phyloP scores from a whole-genome alignment of 1,140 invertebrate species.

The Drosophila carrolli region DNA sequence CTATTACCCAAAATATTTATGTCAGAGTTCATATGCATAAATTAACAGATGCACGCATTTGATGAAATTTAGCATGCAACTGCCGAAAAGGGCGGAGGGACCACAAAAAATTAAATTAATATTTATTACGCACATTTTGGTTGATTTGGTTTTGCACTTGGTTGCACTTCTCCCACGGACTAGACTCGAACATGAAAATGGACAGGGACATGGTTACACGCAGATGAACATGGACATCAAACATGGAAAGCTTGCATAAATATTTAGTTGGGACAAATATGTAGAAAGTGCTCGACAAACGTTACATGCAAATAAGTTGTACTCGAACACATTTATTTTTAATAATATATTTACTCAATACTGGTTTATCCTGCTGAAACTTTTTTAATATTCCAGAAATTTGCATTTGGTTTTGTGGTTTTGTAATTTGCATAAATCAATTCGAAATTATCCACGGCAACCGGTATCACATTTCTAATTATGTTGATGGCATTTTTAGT shows the following conservation, averaged over 20 bases:
- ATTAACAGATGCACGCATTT: constrained; percentile 16
- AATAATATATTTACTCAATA: constrained; percentile 63
- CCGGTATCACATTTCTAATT: constrained; percentile 76
- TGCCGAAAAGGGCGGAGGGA: neutral
- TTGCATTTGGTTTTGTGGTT: constrained; percentile 71
- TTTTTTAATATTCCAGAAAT: constrained; percentile 49
- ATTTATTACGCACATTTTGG: constrained; percentile 74
- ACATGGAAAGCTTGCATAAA: constrained; percentile 26
- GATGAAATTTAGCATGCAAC: constrained; percentile 24
- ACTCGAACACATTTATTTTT: constrained; percentile 46
- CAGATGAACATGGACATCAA: constrained; percentile 15
- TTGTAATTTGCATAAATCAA: constrained; percentile 80
- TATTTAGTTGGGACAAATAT: constrained; percentile 34
- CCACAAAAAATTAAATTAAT: constrained; percentile 58
- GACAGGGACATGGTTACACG: constrained; percentile 9
- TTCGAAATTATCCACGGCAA: constrained; percentile 49
- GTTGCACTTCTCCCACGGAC: constrained; percentile 38
- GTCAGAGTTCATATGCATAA: constrained; percentile 34
- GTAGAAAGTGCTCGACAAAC: constrained; percentile 45
- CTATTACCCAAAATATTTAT: constrained; percentile 32
- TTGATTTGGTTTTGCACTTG: constrained; percentile 79
- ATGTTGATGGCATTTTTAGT: constrained; percentile 72
- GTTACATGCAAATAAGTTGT: constrained; percentile 63
- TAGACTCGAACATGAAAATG: constrained; percentile 8
- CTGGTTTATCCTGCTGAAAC: constrained; percentile 10